These are phyloP conservation scores for Synanthedon vespiformis DNA, from an alignment of 2,888 invertebrate genomes.

Conservation along the genomic window DNA sequence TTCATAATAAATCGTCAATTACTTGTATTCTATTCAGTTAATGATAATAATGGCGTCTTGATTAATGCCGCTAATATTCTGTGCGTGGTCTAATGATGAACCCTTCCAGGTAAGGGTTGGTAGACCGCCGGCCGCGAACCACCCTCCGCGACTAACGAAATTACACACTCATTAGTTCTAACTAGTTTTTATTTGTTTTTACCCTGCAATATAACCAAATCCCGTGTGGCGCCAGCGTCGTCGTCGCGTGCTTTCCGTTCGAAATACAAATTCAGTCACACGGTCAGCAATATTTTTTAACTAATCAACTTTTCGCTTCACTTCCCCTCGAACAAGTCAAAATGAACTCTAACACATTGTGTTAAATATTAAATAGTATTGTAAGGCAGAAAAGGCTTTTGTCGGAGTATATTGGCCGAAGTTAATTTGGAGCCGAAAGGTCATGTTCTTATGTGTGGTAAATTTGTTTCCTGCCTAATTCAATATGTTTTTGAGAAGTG, in stretches of 20 bases:
- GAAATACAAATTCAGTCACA: conserved; percentile 16
- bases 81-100: conserved; percentile 28
- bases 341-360: background rate
- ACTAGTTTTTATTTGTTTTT: conserved; percentile 51
- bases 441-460: conserved; percentile 18
- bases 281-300: conserved; percentile 1
- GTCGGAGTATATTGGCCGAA: conserved; percentile 6
- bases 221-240: conserved; percentile 18
- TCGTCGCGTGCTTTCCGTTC: conserved; percentile 13
- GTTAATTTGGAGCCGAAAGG: conserved; percentile 17
- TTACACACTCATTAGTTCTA: conserved; percentile 62
- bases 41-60: conserved; percentile 14
- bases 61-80: conserved; percentile 30
- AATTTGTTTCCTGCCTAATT: conserved; percentile 21
- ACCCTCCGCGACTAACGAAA: conserved; percentile 56
- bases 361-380: background rate
- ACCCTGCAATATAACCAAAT: conserved; percentile 17
- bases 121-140: conserved; percentile 53
- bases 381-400: background rate
- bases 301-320: too few relatives aligned
- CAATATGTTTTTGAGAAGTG: conserved; percentile 7
- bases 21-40: too few relatives aligned
- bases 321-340: too few relatives aligned
- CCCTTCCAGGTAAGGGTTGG: conserved; percentile 44
- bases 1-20: too few relatives aligned